phyloP scores from a whole-genome alignment of 2,113 vertebrate species.

The Trematocara marginatum region DNA sequence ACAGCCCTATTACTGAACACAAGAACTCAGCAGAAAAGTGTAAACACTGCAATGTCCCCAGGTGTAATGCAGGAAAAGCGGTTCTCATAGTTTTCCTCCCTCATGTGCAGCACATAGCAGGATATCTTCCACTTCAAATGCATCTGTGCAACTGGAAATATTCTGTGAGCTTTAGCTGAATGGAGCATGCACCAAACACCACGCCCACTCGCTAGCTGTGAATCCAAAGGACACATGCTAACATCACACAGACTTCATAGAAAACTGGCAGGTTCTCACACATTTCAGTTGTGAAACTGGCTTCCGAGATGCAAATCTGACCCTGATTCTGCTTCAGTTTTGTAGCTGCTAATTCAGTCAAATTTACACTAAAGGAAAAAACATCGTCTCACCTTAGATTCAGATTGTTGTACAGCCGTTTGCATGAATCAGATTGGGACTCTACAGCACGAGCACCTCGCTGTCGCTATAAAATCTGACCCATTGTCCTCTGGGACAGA shows the following conservation, averaged over 20 bases:
- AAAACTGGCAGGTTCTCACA: neutral
- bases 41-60: neutral
- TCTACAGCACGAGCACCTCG: neutral
- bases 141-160: neutral
- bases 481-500: neutral
- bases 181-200: too few species aligned
- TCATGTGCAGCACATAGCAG: neutral
- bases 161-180: neutral
- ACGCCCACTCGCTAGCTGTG: neutral
- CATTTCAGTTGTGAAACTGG: neutral
- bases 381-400: fast-evolving
- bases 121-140: fast-evolving
- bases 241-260: neutral
- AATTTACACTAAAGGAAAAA: too few species aligned
- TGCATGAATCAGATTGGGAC: neutral
- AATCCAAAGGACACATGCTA: neutral
- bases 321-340: neutral
- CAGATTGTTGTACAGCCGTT: neutral
- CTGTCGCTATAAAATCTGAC: neutral
- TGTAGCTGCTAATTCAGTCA: neutral
- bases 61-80: neutral
- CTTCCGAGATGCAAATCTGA: neutral
- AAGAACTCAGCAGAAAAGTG: neutral
- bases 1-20: neutral
- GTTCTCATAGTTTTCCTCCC: neutral